Conservation (phyloP, 2,888 invertebrate genomes). For the Agrochola lota region DNA sequence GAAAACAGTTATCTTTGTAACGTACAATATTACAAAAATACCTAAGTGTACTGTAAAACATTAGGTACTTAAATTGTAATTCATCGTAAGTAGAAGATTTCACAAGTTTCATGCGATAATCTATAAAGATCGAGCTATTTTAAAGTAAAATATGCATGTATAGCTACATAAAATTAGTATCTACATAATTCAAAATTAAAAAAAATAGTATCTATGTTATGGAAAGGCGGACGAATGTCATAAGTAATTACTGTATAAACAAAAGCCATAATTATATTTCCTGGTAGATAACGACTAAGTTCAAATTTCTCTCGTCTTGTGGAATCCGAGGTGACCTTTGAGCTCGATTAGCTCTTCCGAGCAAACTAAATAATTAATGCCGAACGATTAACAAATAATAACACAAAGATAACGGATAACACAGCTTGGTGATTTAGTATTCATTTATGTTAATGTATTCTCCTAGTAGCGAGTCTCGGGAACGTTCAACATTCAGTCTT, state of each 20-base stretch:
- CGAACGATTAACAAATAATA: constrained; percentile 69
- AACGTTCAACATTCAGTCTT: constrained; percentile 74
- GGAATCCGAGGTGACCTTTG: constrained; percentile 61
- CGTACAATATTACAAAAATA: not conserved
- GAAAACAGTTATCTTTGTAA: not conserved
- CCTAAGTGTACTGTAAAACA: not conserved
- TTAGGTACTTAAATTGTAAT: not conserved
- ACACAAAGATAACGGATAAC: constrained; percentile 65
- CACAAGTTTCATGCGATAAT: not conserved
- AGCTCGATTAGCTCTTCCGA: constrained; percentile 58
- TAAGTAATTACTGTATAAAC: constrained; percentile 3
- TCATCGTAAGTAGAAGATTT: not conserved
- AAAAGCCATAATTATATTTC: constrained; percentile 25
- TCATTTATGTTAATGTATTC: constrained; percentile 80
- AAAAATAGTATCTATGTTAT: not conserved
- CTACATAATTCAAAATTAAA: too few relatives aligned
- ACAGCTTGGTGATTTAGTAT: constrained; percentile 70
- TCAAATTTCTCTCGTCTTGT: constrained; percentile 42
- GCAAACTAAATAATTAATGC: constrained; percentile 63
- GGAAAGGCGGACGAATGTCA: not conserved
- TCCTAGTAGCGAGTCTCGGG: constrained; percentile 65
- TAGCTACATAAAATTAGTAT: not conserved
- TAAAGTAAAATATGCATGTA: constrained; percentile 2
- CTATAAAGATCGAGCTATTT: not conserved
- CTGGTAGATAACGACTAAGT: constrained; percentile 22